phyloP scores from a whole-genome alignment of 2,113 vertebrate genomes.

The Salvator merianae region DNA sequence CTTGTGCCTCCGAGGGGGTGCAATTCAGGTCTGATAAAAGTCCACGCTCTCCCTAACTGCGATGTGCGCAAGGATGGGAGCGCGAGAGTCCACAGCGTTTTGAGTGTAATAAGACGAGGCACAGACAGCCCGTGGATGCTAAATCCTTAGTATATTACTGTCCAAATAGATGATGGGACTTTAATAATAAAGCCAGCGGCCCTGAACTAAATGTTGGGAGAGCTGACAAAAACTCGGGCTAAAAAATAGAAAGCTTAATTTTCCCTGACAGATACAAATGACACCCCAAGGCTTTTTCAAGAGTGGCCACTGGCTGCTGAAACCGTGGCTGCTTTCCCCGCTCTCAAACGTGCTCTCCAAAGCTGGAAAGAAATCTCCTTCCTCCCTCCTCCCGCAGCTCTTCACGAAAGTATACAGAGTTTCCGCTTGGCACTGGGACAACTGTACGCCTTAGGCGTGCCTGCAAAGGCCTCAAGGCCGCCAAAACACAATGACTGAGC shows the following conservation, averaged over 20 bases:
- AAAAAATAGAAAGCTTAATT: constrained; percentile 61
- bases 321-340: constrained; percentile 28
- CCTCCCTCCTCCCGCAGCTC: background rate
- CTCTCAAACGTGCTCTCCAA: constrained; percentile 34
- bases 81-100: too few relatives aligned
- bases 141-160: background rate
- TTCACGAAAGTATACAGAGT: background rate
- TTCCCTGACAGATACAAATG: constrained; percentile 71
- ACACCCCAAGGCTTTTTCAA: constrained; percentile 68
- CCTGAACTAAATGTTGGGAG: background rate
- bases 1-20: too few relatives aligned
- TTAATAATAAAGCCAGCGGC: background rate
- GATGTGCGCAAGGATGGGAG: background rate
- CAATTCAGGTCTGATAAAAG: background rate
- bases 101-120: background rate
- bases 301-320: constrained; percentile 49
- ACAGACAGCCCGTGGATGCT: background rate
- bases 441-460: background rate
- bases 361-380: constrained; percentile 36
- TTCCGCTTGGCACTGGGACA: background rate
- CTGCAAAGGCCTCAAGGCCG: background rate
- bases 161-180: background rate
- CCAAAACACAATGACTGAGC: background rate
- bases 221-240: constrained; percentile 46
- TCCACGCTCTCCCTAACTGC: background rate